These are phyloP conservation scores for Varecia variegata DNA, from an alignment of 2,797 vertebrate genomes.

Conservation along the genomic window DNA sequence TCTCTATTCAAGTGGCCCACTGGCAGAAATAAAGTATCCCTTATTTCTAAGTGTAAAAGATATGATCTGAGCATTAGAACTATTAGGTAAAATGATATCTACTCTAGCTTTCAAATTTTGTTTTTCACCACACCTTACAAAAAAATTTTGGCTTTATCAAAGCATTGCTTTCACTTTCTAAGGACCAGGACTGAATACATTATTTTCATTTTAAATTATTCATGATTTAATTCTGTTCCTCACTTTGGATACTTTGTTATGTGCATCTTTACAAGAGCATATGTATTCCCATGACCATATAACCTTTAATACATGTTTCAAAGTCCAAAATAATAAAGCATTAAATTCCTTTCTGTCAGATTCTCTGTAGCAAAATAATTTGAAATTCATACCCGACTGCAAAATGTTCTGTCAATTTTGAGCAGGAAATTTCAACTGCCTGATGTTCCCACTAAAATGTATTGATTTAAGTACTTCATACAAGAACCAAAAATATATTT, in stretches of 20 bases:
- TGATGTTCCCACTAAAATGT: background rate
- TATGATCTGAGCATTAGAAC: background rate
- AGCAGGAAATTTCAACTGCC: background rate
- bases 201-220: constrained; percentile 3
- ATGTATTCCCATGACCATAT: background rate
- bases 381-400: background rate
- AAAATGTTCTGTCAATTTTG: background rate
- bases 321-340: constrained; percentile 22
- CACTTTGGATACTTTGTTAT: background rate
- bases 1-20: background rate
- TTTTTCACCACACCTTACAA: background rate
- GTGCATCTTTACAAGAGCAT: background rate
- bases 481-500: background rate
- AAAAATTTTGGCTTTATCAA: constrained; percentile 13
- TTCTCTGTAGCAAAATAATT: background rate
- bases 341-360: background rate
- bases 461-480: background rate
- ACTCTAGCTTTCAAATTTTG: background rate
- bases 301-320: background rate
- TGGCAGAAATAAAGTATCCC: background rate
- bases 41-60: background rate
- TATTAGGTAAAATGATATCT: background rate
- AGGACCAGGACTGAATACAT: background rate
- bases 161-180: background rate
- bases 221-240: background rate